Percentiles rank a stretch among this genome's conserved stretches.
Conservation (phyloP, 2,797 vertebrate species). For the Tokudaia muenninki region DNA sequence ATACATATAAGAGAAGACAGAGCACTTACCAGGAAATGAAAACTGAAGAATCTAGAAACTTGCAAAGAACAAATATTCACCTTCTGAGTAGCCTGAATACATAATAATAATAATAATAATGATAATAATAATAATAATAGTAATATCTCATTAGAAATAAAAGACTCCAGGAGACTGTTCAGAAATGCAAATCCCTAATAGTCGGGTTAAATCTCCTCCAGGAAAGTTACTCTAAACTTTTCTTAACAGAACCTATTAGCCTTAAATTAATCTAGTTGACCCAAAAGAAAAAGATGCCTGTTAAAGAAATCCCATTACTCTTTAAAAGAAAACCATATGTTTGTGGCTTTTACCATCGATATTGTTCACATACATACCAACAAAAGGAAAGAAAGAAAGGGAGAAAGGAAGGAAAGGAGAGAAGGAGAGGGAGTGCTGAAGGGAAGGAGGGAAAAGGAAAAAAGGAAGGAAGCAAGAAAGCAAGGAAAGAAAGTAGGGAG, state of each 20-base stretch:
- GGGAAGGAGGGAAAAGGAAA: no score
- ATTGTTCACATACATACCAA: background rate
- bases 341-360: background rate
- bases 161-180: background rate
- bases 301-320: background rate
- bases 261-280: background rate
- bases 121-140: background rate
- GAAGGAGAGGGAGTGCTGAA: fast-evolving
- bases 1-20: background rate
- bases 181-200: background rate
- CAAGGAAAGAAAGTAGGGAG: no score
- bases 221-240: background rate
- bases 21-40: background rate
- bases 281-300: background rate
- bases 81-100: background rate
- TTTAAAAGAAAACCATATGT: background rate
- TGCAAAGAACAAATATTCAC: background rate
- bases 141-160: background rate
- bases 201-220: background rate
- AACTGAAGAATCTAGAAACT: background rate
- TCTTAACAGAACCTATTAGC: background rate
- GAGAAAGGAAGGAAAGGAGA: background rate
- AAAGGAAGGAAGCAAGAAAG: background rate
- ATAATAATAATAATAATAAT: background rate
- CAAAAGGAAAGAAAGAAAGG: background rate